Evolutionary conservation across 2,888 invertebrate species (phyloP), one percentile per base, ranked within the genome.

Genomic region (Nemotelus pantherinus): DNA sequence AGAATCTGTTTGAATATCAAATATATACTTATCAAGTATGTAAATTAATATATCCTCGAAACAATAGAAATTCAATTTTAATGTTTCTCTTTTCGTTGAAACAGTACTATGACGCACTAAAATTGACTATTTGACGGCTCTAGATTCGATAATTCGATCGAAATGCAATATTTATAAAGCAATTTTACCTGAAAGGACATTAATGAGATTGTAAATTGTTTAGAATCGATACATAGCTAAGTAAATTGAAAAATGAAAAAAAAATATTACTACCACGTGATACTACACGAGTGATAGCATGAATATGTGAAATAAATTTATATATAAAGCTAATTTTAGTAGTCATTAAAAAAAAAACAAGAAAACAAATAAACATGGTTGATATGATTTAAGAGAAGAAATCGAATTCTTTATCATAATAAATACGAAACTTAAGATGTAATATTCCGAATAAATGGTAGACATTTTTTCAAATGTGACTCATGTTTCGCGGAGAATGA

Each of bases 211-310:
- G 60, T 25, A 25, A 25, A 25, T 25, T 25, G 25, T 25, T 25
- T 25, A 25, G 25, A 60, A 60, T 60, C 7, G 7, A 60, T 25
- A 7, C 25, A 43, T 60, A 60, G 60, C 7, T 60, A 60, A 60
- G 41, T 43, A 60, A 60, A 60, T 25, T 3, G 7, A 60, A 60
- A 39, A 60, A 60, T 3, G 3, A 3, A 60, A 60, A 4, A 60
- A 25, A 25, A 25, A 3, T 3, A 7, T 3, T 60, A 60, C 25
- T 43, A 60, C 60, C 25, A 60, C 60, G 60, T 60, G 60, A 60
- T 60, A 60, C 25, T 39, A 60, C 60, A 60, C 60, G 60, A 60
- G 60, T 60, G 60, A 60, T 60, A 60, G 41, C n/a, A 39, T 41
- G 41, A 60, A 3, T 41, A 60, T 39, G 41, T 39, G 41, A 60